These are phyloP conservation scores for Labeo rohita DNA, from an alignment of 2,113 vertebrate species.

Conservation along the genomic window DNA sequence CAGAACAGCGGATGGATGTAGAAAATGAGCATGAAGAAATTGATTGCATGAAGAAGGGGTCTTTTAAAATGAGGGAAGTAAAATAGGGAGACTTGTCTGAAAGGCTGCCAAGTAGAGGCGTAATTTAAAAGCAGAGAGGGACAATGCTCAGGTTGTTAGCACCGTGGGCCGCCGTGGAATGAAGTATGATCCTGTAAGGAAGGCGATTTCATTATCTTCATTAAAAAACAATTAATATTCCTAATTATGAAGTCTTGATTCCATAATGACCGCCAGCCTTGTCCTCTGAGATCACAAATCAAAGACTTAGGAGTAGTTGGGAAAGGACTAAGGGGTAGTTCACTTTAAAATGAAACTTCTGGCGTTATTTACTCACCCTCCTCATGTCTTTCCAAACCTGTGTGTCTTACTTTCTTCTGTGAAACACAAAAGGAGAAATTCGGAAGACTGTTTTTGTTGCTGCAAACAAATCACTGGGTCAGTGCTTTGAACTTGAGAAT, in stretches of 20 bases:
- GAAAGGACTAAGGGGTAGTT: not conserved
- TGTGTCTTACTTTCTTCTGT: not conserved
- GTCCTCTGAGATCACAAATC: not conserved
- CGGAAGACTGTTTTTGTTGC: not conserved
- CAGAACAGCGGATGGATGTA: not conserved
- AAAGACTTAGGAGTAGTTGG: not conserved
- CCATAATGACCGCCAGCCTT: not conserved
- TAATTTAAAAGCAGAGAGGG: not conserved
- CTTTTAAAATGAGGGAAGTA: not conserved
- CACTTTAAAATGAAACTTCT: not conserved
- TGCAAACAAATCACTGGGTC: not conserved
- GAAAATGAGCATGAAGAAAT: conserved; percentile 16
- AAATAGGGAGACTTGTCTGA: not conserved
- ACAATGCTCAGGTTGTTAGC: not conserved
- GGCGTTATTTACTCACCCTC: not conserved
- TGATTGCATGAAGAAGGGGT: not conserved
- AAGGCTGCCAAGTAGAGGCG: not conserved
- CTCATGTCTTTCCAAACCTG: not conserved
- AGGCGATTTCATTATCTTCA: conserved; percentile 8
- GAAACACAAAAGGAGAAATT: not conserved
- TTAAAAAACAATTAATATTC: conserved; percentile 1
- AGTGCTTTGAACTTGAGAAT: not conserved
- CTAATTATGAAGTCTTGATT: not conserved
- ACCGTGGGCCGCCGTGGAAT: not conserved
- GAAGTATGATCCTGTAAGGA: not conserved